Percentiles rank a stretch among this genome's conserved stretches.
These are phyloP conservation scores for Nomada fucata DNA, from an alignment of 2,888 invertebrate genomes.

Conservation along the genomic window DNA sequence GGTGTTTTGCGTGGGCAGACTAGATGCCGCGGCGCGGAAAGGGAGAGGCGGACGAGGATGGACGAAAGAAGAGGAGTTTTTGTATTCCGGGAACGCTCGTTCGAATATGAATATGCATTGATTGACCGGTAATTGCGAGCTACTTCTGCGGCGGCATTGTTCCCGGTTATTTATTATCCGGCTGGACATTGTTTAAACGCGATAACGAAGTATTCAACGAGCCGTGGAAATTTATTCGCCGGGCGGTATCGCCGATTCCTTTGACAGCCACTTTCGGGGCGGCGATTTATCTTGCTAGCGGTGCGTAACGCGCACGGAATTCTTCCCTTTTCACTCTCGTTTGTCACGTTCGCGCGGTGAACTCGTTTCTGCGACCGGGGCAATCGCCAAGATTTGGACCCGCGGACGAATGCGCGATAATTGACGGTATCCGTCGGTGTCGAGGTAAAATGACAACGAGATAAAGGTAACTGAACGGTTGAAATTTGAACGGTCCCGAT, in stretches of 20 bases:
- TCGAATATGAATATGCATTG: constrained; percentile 76
- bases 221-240: constrained; percentile 63
- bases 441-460: constrained; percentile 55
- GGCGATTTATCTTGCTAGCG: constrained; percentile 60
- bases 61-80: constrained; percentile 49
- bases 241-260: constrained; percentile 41
- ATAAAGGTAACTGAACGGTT: constrained; percentile 80
- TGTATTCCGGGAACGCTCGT: constrained; percentile 74
- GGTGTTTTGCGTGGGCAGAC: constrained; percentile 55
- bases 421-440: background rate
- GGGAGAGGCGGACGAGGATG: constrained; percentile 30
- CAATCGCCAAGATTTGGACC: background rate
- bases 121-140: constrained; percentile 76
- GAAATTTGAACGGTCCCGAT: constrained; percentile 70
- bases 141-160: constrained; percentile 67
- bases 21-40: constrained; percentile 36
- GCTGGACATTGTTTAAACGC: constrained; percentile 67
- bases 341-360: too few relatives aligned
- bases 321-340: background rate
- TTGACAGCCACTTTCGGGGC: constrained; percentile 50
- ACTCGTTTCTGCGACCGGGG: background rate
- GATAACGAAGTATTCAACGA: constrained; percentile 70
- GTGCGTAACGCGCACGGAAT: constrained; percentile 1
- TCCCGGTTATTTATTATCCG: constrained; percentile 70
- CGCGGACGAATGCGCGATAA: background rate